Evolutionary conservation across 2,888 invertebrate genomes (phyloP).

Genomic region (Diarsia rubi): DNA sequence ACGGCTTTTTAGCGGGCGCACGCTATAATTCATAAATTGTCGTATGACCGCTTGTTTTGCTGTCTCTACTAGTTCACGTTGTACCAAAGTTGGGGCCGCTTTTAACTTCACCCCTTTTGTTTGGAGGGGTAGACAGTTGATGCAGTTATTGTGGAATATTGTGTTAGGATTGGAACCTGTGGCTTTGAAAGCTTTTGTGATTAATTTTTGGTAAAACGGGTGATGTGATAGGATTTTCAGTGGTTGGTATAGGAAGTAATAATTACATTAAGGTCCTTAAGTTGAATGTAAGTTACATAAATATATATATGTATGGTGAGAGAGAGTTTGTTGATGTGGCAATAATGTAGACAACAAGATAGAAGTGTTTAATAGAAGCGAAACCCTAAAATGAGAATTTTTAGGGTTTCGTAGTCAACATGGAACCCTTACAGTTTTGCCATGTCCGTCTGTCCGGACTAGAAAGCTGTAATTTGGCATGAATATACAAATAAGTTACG

Average conservation of each 20-base stretch:
- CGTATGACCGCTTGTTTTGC: conserved; percentile 58
- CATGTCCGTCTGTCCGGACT: no score
- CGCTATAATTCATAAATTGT: conserved; percentile 63
- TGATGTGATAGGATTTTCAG: not conserved
- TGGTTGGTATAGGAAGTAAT: not conserved
- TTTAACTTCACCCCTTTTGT: conserved; percentile 54
- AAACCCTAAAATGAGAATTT: no score
- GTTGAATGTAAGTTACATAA: not conserved
- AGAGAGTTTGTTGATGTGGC: not conserved
- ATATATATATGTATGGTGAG: not conserved
- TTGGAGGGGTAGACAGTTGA: conserved; percentile 34
- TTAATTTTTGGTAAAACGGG: not conserved
- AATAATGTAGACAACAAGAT: no score
- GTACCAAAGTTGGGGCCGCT: conserved; percentile 50
- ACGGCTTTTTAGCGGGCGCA: conserved; percentile 70
- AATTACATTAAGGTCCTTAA: not conserved
- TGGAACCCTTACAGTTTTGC: no score
- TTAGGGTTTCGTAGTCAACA: no score
- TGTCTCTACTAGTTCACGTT: conserved; percentile 44
- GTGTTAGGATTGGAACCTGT: conserved; percentile 6
- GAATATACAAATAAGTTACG: no score
- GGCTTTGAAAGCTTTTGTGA: not conserved
- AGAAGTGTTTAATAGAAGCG: no score
- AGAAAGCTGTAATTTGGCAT: no score
- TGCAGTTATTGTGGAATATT: conserved; percentile 37